Evolutionary conservation across 2,797 vertebrate genomes (phyloP).

Genomic region (Cheracebus regulus): DNA sequence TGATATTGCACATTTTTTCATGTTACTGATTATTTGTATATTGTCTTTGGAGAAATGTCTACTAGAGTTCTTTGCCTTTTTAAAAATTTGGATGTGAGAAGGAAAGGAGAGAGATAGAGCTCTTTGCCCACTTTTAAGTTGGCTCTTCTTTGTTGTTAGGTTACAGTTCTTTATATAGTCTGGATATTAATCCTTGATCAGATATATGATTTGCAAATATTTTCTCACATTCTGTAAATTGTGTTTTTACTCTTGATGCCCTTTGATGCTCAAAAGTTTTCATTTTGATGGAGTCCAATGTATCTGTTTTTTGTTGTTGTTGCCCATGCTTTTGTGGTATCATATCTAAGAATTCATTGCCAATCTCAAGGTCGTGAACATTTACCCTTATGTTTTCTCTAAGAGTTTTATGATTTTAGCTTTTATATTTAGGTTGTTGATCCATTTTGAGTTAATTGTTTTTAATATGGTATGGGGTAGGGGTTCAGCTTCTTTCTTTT

Average conservation of each 20-base stretch:
- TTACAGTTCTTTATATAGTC: neutral
- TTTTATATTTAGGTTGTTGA: neutral
- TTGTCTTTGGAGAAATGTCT: neutral
- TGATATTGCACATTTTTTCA: neutral
- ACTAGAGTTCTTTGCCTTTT: neutral
- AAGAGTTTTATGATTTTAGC: neutral
- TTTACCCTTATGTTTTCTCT: neutral
- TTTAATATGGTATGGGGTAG: neutral
- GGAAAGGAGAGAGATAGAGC: neutral
- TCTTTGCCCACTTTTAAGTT: neutral
- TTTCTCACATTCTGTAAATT: neutral
- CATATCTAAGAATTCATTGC: neutral
- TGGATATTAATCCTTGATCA: neutral
- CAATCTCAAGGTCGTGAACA: neutral
- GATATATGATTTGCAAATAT: neutral
- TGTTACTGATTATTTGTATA: neutral
- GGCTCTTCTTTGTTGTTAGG: neutral
- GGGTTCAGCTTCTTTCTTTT: neutral
- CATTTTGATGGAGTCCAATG: neutral
- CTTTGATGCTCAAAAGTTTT: neutral
- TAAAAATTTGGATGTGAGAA: no score
- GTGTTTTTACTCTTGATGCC: neutral
- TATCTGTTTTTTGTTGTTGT: neutral
- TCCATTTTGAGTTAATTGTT: neutral
- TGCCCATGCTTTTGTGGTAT: neutral